Evolutionary conservation across 2,113 vertebrate species (phyloP), one percentile per base, ranked within the genome.

Genomic region (Stomatorhinus ivindoensis): DNA sequence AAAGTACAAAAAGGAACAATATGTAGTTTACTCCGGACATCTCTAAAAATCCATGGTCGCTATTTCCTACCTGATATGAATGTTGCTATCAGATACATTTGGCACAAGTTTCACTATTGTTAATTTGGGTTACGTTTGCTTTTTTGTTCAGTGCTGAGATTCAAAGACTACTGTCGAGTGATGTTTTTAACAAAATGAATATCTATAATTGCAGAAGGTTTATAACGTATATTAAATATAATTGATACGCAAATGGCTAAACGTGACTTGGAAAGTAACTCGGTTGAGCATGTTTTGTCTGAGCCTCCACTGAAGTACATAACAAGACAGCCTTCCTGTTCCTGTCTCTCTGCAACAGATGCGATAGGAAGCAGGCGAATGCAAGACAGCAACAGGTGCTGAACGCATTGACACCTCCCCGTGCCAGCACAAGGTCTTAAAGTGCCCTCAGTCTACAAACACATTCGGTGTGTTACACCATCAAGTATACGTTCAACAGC

Each of bases 331-430:
- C 85, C 85, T 86, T 86, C 85, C 85, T 86, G 83, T 47, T 86
- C n/a, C 83, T 65, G 48, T 55, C 58, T 89, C 46, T 86, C 84
- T 87, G 69, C 42, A 44, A 47, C 35, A 61, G 86, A n/a, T 46
- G 69, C 24, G 13, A 21, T 10, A 88, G 73, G 31, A 82, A 35
- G 27, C 19, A 53, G 89, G 69, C 11, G 24, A 88, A 55, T 90
- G 24, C 86, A 84, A 88, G 86, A 90, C 86, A 84, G 89, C 87
- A 90, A 90, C 89, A 90, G 89, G 89, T 90, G 89, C 89, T 65
- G 73, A 47, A 83, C 31, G 35, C 86, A 88, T 61, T 53, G 69
- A 87, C 44, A 82, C 21, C 51, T 58, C 53, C 85, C 85, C 31
- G 44, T 13, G 27, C 47, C 19, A 46, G 27, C 10, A 24, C 47